phyloP scores from a whole-genome alignment of 2,797 vertebrate genomes.

The Tauraco hartlaubi region DNA sequence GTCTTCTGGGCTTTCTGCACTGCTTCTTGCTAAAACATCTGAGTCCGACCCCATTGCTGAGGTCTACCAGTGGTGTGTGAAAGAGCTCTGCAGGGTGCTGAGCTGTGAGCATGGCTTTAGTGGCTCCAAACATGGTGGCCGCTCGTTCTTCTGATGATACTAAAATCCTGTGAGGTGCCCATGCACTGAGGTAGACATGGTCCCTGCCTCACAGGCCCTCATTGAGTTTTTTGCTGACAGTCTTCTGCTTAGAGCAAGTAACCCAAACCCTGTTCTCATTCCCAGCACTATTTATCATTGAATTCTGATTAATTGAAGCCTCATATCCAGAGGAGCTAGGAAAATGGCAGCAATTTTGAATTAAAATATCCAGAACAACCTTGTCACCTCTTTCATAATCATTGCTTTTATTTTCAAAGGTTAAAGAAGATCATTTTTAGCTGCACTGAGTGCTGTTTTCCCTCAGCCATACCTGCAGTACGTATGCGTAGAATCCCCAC shows the following conservation, averaged over 20 bases:
- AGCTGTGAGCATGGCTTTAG: neutral
- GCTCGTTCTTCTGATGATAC: neutral
- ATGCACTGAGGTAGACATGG: neutral
- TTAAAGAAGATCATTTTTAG: conserved; percentile 37
- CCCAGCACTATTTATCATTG: neutral
- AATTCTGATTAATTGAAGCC: neutral
- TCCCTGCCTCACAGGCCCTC: neutral
- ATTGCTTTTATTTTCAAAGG: conserved; percentile 30
- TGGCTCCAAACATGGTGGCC: fast-evolving
- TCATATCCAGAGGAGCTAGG: neutral
- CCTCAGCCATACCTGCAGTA: neutral
- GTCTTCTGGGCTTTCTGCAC: neutral
- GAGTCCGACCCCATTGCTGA: neutral
- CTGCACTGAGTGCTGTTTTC: neutral
- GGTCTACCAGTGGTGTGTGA: neutral
- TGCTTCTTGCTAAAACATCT: neutral
- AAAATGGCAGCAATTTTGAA: conserved; percentile 5
- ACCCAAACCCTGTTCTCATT: neutral
- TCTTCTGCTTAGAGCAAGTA: neutral
- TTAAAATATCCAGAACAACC: conserved; percentile 19
- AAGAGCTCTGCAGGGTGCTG: neutral
- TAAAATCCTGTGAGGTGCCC: neutral
- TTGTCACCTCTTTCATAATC: conserved; percentile 7
- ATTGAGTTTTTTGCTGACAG: neutral
- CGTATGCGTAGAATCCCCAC: neutral